Percentiles rank a stretch among this genome's conserved stretches.
Conservation (phyloP, 2,113 vertebrate genomes). For the western clawed frog (Xenopus tropicalis) region UCB_Xtro_10.0 CM004446.2:106340001-106340500, state of each 20-base stretch:
- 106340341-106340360: no score
- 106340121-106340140: slow-evolving; percentile 83
- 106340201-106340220: slow-evolving; percentile 86
- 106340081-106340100: slow-evolving; percentile 78
- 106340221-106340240: slow-evolving; percentile 95
- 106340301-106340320: no score
- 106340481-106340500: no score
- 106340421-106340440: no score
- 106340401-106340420: no score
- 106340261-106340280: background rate
- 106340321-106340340: no score
- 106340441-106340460: no score
- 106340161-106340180: slow-evolving; percentile 86
- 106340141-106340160: slow-evolving; percentile 80
- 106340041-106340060: slow-evolving; percentile 84
- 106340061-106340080: slow-evolving; percentile 69
- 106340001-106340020: slow-evolving; percentile 80
- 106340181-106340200: slow-evolving; percentile 98
- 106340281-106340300: no score
- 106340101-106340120: slow-evolving; percentile 78
- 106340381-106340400: no score
- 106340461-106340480: no score
- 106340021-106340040: slow-evolving; percentile 84
- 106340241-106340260: slow-evolving; percentile 62
- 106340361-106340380: no score